phyloP scores from a whole-genome alignment of 2,797 vertebrate species.

The Lacerta bilineata region DNA sequence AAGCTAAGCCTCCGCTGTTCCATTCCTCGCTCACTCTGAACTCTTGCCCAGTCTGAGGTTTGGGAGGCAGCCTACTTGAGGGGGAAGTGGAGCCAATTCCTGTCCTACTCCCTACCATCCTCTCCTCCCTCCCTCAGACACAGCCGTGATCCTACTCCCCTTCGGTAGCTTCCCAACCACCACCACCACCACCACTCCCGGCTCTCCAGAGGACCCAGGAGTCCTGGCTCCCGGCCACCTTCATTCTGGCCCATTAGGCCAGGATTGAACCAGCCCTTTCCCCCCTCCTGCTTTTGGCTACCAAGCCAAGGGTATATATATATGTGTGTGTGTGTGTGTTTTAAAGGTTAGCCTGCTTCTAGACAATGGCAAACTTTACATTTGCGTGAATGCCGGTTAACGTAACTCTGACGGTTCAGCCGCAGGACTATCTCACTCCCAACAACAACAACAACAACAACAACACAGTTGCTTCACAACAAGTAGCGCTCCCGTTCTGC shows the following conservation, averaged over 20 bases:
- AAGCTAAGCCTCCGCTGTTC: conserved; percentile 43
- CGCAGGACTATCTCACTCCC: not conserved
- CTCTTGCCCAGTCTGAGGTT: conserved; percentile 51
- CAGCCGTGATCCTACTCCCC: conserved; percentile 30
- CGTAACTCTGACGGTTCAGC: not conserved
- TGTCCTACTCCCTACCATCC: conserved; percentile 20
- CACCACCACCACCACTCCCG: not conserved
- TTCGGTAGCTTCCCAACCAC: conserved; percentile 9
- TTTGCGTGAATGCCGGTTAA: not conserved
- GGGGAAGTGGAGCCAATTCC: conserved; percentile 30
- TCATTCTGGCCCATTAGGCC: not conserved
- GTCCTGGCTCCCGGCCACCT: conserved; percentile 15
- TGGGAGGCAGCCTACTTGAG: conserved; percentile 43
- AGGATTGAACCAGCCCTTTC: not conserved
- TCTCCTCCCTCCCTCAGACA: conserved; percentile 24
- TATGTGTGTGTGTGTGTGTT: not conserved
- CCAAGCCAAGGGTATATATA: too few species aligned
- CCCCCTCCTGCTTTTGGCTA: not conserved
- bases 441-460: not conserved
- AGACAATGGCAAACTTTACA: conserved; percentile 7
- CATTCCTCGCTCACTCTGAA: conserved; percentile 48
- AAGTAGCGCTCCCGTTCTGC: not conserved
- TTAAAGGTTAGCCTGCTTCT: not conserved
- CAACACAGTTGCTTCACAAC: not conserved
- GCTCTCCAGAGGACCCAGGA: conserved; percentile 5